A percentile compares a stretch with the other conserved stretches of the same genome.
Conservation (phyloP, 2,888 invertebrate species). For the Lamellibrachia columna region DNA sequence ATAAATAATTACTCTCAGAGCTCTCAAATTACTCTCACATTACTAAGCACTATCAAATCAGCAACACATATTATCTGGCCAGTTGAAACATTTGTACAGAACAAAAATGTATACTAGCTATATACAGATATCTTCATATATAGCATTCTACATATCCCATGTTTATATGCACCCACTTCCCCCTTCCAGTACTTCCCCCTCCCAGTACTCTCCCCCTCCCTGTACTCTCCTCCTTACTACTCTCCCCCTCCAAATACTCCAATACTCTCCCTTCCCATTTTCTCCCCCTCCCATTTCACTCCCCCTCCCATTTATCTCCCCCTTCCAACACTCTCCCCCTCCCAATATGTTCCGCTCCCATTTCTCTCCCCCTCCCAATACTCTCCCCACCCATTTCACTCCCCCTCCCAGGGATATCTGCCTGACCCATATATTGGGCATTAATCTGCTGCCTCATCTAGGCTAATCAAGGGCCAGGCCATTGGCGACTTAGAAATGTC, state of each 20-base stretch:
- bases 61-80: neutral
- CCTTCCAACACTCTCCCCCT: neutral
- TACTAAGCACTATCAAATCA: neutral
- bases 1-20: neutral
- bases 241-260: too few species aligned
- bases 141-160: too few species aligned
- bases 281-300: neutral
- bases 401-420: neutral
- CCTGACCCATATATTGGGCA: neutral
- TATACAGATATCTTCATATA: too few species aligned
- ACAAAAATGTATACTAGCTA: neutral
- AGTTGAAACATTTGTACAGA: neutral
- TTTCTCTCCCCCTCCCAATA: neutral
- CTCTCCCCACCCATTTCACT: neutral
- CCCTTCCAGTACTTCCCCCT: too few species aligned
- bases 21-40: neutral
- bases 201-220: too few species aligned
- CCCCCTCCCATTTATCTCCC: neutral
- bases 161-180: too few species aligned
- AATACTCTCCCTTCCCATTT: too few species aligned
- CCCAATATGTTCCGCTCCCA: neutral
- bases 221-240: too few species aligned
- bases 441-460: neutral
- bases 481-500: slow-evolving; percentile 1
- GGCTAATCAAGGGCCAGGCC: neutral